A percentile compares a stretch with the other conserved stretches of the same genome.
These are phyloP conservation scores for Oxytorus armatus DNA, from an alignment of 2,888 invertebrate genomes.

Conservation along the genomic window DNA sequence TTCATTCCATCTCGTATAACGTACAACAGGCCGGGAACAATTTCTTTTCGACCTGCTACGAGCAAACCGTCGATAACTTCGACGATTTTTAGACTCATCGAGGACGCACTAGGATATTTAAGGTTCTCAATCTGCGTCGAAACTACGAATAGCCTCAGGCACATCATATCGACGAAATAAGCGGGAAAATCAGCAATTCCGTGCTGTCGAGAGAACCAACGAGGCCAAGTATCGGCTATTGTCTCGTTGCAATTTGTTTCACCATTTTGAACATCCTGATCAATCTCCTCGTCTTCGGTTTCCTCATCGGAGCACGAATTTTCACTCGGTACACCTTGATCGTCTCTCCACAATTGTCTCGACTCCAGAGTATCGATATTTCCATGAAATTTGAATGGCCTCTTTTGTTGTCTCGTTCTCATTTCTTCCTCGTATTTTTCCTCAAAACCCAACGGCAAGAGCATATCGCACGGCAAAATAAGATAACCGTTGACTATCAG, in stretches of 20 bases:
- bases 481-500: slow-evolving; percentile 88
- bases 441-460: slow-evolving; percentile 86
- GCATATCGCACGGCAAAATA: slow-evolving; percentile 86
- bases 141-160: slow-evolving; percentile 87
- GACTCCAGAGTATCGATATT: slow-evolving; percentile 70
- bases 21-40: slow-evolving; percentile 2
- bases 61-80: slow-evolving; percentile 28
- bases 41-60: slow-evolving; percentile 75
- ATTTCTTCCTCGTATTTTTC: slow-evolving; percentile 60
- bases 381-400: slow-evolving; percentile 73
- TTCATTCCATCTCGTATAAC: slow-evolving; percentile 27
- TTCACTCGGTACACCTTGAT: slow-evolving; percentile 4
- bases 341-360: slow-evolving; percentile 48
- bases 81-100: slow-evolving; percentile 86
- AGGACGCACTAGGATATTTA: slow-evolving; percentile 86
- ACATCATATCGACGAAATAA: slow-evolving; percentile 89
- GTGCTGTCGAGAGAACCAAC: slow-evolving; percentile 89
- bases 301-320: slow-evolving; percentile 66
- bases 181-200: slow-evolving; percentile 87
- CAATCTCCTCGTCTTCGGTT: slow-evolving; percentile 61
- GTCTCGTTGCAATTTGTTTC: slow-evolving; percentile 33
- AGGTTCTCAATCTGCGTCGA: slow-evolving; percentile 91
- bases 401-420: slow-evolving; percentile 46
- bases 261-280: slow-evolving; percentile 51
- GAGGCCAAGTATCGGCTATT: slow-evolving; percentile 71